Percentiles rank a stretch among this genome's conserved stretches.
These are phyloP conservation scores for Brachynemurus nebulosus DNA, from an alignment of 2,888 invertebrate species.

Conservation along the genomic window DNA sequence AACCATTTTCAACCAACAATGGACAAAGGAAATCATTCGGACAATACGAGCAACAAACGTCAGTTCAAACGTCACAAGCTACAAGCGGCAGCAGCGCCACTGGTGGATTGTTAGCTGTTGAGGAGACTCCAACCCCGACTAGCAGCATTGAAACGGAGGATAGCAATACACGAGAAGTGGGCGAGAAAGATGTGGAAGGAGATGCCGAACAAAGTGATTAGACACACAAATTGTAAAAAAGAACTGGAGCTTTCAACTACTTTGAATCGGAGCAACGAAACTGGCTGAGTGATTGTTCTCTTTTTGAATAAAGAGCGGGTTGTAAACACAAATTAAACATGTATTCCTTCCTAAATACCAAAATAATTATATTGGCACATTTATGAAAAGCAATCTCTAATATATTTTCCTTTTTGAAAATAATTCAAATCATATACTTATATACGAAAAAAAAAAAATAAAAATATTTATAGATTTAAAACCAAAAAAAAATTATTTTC, in stretches of 20 bases:
- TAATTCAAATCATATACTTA: no score
- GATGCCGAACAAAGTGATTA: constrained; percentile 44
- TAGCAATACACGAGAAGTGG: constrained; percentile 37
- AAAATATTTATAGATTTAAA: background rate
- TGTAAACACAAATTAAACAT: no score
- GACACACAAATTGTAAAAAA: constrained; percentile 16
- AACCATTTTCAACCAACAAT: no score
- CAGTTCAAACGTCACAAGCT: constrained; percentile 16
- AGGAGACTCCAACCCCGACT: constrained; percentile 41
- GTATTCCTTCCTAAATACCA: no score
- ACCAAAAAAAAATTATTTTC: no score
- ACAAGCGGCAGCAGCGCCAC: constrained; percentile 17
- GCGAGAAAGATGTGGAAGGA: constrained; percentile 40
- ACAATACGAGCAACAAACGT: constrained; percentile 16
- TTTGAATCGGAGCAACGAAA: constrained; percentile 1
- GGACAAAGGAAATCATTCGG: background rate
- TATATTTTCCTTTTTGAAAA: no score
- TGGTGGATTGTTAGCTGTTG: constrained; percentile 25
- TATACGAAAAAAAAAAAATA: background rate
- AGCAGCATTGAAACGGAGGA: constrained; percentile 45
- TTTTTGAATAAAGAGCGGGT: no score
- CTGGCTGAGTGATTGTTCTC: no score
- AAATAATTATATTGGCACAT: no score
- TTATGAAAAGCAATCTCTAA: no score
- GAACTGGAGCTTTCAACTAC: background rate